Base-by-base conservation (phyloP, 2,113 vertebrate genomes). In the Chauna torquata region DNA sequence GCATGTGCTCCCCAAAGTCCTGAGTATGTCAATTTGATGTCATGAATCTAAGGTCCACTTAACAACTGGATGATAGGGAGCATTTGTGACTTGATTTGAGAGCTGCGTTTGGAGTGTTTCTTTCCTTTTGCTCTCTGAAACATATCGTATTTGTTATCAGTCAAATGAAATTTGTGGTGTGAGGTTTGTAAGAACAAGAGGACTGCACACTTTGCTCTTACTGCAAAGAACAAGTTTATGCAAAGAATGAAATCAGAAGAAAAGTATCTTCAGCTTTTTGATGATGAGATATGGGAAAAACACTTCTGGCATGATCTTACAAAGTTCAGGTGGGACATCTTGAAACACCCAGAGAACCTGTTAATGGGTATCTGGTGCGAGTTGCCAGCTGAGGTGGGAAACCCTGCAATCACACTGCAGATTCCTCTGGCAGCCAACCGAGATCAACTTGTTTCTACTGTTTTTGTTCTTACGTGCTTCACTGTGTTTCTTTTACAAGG, bases 401-500 rank as follows among this genome's bases (percentile, higher is more conserved):
- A 27, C 20, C 42, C 38, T 38, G n/a, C 52, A 30, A 8, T 12
- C 27, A 9, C 62, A 25, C 64, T 77, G n/a, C 57, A 70, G 44
- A 54, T 84, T 84, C 61, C 75, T n/a, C 86, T 87, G 86, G 83
- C 59, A 80, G 75, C 62, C 28, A 30, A 30, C 83, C n/a, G 34
- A 47, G 36, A 68, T 69, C 44, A 71, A 50, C 58, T 74, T 65
- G 44, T 1, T 45, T 76, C 79, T 54, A 42, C 44, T 40, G 9
- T 86, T 72, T 86, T 78, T 62, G 23, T 91, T 81, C 16, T 50
- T 69, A 24, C 17, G 34, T 44, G 44, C 57, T 58, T 58, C 64
- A 44, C 44, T 82, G 64, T 65, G 90, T 47, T 83, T 92, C 88
- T 94, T 70, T 92, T 88, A 72, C 70, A 76, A 80, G 84, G 69